phyloP scores from a whole-genome alignment of 2,113 vertebrate species.

The Brienomyrus longianalis region DNA sequence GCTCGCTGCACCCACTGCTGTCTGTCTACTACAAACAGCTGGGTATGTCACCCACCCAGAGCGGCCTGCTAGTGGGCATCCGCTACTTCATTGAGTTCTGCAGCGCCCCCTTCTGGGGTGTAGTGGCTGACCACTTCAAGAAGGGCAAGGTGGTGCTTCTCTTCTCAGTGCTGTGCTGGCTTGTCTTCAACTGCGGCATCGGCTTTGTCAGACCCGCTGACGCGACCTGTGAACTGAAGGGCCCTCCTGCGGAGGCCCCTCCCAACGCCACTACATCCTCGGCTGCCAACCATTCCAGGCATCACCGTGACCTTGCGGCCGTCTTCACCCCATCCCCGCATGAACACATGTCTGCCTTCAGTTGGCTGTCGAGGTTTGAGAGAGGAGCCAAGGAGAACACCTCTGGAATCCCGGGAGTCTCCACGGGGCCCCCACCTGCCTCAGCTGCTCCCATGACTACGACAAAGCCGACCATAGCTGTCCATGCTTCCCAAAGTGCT shows the following conservation, averaged over 20 bases:
- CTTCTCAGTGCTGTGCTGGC: conserved; percentile 91
- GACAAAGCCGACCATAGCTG: conserved; percentile 10
- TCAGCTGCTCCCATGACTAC: background rate
- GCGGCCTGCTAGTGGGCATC: conserved; percentile 88
- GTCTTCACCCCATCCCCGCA: background rate
- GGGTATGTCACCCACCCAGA: conserved; percentile 85
- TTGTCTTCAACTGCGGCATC: conserved; percentile 89
- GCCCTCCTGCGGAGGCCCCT: conserved; percentile 13
- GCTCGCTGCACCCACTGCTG: conserved; percentile 88
- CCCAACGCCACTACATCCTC: background rate
- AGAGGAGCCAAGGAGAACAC: conserved; percentile 27
- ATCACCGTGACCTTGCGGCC: conserved; percentile 23
- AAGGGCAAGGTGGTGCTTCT: conserved; percentile 87
- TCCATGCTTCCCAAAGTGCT: background rate
- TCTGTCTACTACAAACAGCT: conserved; percentile 93
- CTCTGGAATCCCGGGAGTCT: background rate
- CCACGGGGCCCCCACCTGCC: conserved; percentile 9
- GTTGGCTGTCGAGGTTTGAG: background rate
- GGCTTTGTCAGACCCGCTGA: conserved; percentile 84
- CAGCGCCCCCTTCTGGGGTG: conserved; percentile 96
- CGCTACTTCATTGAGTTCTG: conserved; percentile 98
- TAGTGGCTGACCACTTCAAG: conserved; percentile 88
- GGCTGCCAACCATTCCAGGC: conserved; percentile 31
- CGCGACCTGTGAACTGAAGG: conserved; percentile 69
- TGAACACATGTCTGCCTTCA: background rate